These are phyloP conservation scores for Tetraneura akinire DNA, from an alignment of 1,140 invertebrate genomes.

Conservation along the genomic window DNA sequence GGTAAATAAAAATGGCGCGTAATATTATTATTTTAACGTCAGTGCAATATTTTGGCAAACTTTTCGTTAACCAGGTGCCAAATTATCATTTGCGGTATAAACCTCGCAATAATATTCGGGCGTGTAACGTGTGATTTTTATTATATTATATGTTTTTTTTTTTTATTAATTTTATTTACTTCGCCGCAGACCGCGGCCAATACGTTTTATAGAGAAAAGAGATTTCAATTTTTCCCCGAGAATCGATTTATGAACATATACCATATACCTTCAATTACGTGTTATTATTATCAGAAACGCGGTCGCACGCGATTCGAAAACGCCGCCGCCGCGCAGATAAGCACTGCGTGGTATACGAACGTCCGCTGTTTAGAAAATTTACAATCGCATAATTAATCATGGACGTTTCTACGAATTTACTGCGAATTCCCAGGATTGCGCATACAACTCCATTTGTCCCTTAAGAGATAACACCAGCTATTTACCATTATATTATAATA, in stretches of 20 bases:
- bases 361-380: not conserved
- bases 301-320: not conserved
- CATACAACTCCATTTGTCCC: not conserved
- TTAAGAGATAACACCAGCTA: too few relatives aligned
- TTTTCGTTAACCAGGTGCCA: not conserved
- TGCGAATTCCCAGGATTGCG: not conserved
- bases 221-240: slow-evolving; percentile 1
- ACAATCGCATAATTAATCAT: not conserved
- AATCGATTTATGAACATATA: not conserved
- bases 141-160: not conserved
- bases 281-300: not conserved
- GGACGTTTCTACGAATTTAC: not conserved
- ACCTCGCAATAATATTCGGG: slow-evolving; percentile 7
- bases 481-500: too few relatives aligned
- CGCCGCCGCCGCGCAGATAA: not conserved
- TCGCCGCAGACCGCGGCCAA: not conserved
- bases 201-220: not conserved
- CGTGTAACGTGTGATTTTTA: too few relatives aligned
- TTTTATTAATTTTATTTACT: too few relatives aligned
- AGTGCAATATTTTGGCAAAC: not conserved
- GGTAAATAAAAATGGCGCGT: not conserved
- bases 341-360: slow-evolving; percentile 7
- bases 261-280: slow-evolving; percentile 9
- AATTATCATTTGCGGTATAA: not conserved
- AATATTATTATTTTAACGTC: not conserved